Conservation (phyloP, 2,113 vertebrate genomes). For the Chinchilla lanigera region DNA sequence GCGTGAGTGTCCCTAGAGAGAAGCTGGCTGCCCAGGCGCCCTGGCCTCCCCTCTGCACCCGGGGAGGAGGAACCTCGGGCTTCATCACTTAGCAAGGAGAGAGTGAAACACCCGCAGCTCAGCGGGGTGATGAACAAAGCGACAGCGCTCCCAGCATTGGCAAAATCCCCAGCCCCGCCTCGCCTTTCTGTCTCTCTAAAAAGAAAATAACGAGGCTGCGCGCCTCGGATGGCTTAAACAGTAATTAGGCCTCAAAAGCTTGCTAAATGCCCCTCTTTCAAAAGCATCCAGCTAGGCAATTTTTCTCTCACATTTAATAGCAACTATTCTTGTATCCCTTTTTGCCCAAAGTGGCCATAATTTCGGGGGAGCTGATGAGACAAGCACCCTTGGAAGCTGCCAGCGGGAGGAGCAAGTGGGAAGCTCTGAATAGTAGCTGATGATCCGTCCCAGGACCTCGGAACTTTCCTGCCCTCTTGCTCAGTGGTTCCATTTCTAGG, state of each 20-base stretch:
- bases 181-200: background rate
- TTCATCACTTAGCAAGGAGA: background rate
- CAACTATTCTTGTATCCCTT: slow-evolving; percentile 53
- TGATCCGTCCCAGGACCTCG: background rate
- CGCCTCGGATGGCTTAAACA: slow-evolving; percentile 51
- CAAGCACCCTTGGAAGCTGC: background rate
- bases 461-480: background rate
- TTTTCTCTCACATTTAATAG: slow-evolving; percentile 73
- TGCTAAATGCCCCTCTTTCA: slow-evolving; percentile 56
- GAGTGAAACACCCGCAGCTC: background rate
- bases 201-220: background rate
- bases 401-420: background rate
- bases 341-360: slow-evolving; percentile 71
- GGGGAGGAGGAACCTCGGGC: background rate
- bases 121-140: background rate
- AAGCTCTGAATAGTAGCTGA: background rate
- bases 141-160: background rate
- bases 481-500: background rate
- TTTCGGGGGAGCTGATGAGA: slow-evolving; percentile 50
- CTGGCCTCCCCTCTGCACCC: background rate
- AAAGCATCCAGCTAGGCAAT: slow-evolving; percentile 68
- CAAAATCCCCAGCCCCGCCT: background rate
- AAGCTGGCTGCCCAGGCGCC: background rate
- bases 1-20: background rate
- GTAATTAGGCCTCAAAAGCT: slow-evolving; percentile 74